phyloP scores from a whole-genome alignment of 2,797 vertebrate genomes.

The Pseudochirops corinnae region DNA sequence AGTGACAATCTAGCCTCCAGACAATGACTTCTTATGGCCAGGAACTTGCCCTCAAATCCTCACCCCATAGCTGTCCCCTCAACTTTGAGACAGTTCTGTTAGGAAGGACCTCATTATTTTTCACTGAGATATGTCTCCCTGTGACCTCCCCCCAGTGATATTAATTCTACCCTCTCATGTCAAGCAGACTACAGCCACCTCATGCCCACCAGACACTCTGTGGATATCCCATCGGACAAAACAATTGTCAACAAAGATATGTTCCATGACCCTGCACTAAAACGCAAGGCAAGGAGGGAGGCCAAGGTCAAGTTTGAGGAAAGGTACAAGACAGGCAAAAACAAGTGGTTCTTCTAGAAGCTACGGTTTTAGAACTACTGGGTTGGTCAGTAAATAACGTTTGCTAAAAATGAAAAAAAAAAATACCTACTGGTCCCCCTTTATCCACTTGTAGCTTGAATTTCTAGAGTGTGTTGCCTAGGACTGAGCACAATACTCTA shows the following conservation, averaged over 20 bases:
- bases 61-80: not conserved
- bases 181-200: not conserved
- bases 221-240: too few relatives aligned
- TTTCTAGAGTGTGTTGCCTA: not conserved
- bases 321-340: too few relatives aligned
- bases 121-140: not conserved
- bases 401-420: too few relatives aligned
- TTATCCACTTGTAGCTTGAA: not conserved
- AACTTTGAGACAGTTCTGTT: not conserved
- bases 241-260: too few relatives aligned
- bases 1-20: not conserved
- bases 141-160: not conserved
- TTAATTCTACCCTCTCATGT: not conserved
- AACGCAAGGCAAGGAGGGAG: too few relatives aligned
- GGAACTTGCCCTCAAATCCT: not conserved
- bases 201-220: too few relatives aligned
- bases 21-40: not conserved
- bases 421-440: not conserved
- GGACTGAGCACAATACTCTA: not conserved
- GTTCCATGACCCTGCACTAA: too few relatives aligned
- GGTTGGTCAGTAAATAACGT: too few relatives aligned
- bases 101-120: not conserved
- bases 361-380: too few relatives aligned
- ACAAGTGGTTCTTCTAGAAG: too few relatives aligned
- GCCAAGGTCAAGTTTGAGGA: too few relatives aligned